Evolutionary conservation across 2,113 vertebrate species (phyloP), one percentile per base, ranked within the genome.

Genomic region (Verasper variegatus): DNA sequence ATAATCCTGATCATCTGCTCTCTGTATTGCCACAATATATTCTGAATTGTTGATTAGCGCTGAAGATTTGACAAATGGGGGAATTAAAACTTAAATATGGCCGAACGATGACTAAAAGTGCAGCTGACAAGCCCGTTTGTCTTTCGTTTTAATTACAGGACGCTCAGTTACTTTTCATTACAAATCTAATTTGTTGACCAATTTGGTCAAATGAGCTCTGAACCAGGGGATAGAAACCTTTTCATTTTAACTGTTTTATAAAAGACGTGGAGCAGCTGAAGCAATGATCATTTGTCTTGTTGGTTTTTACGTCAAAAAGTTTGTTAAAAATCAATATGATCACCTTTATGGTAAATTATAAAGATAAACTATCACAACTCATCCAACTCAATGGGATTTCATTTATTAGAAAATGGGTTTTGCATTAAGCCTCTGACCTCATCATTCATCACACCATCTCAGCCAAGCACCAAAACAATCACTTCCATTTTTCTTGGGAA

Each of bases 141-240:
- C 87, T 91, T 54, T 88, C 23, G 65, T 78, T 85, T 89, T 85
- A 85, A 86, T 90, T 84, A 78, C 78, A 82, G 59, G 71, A 84
- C 77, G 82, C 81, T 85, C 76, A 81, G 85, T 91, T 91, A 86
- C 74, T 92, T 92, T 89, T 86, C 81, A 89, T 90, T 85, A 83
- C 57, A 68, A 71, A 60, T 72, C 78, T 86, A 84, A 88, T 88
- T 81, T 81, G 74, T 52, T 67, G 76, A 67, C 64, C 79, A 88
- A 84, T 89, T 83, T 72, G 47, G 59, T 76, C 67, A 81, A 80
- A 84, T 84, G 56, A 31, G 14, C 40, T 83, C 62, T 75, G 61
- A 71, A 76, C 52, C 42, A 67, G n/a, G 56, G 74, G 26, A 82
- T 58, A 49, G 57, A 80, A 86, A 77, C 71, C 71, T 80, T 82